Evolutionary conservation across 2,113 vertebrate genomes (phyloP).

Genomic region (Takifugu bimaculatus): DNA sequence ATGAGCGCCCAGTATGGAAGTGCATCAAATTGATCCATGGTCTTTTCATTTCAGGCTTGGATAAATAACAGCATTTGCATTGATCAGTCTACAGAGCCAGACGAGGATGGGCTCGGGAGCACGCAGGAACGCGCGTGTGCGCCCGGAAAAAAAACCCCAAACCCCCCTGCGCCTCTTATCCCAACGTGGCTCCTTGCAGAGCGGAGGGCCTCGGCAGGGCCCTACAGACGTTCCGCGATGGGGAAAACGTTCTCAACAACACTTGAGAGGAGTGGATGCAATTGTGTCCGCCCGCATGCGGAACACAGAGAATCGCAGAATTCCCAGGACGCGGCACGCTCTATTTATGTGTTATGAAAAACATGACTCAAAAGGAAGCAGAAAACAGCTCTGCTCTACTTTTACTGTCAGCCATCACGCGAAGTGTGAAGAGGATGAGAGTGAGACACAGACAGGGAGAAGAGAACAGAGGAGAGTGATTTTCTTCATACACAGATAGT

Average conservation of each 20-base stretch:
- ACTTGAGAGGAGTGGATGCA: conserved; percentile 68
- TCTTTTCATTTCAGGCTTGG: conserved; percentile 80
- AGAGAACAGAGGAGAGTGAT: conserved; percentile 53
- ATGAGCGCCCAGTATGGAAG: conserved; percentile 69
- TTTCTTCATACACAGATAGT: conserved; percentile 69
- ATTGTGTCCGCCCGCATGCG: conserved; percentile 62
- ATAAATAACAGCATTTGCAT: conserved; percentile 81
- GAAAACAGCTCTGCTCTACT: conserved; percentile 69
- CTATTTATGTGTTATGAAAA: conserved; percentile 75
- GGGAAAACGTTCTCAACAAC: conserved; percentile 72
- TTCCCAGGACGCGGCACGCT: conserved; percentile 68
- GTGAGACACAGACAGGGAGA: conserved; percentile 44
- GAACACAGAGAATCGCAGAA: conserved; percentile 65
- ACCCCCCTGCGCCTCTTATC: conserved; percentile 41
- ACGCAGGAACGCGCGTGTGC: background rate
- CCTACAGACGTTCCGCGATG: conserved; percentile 60
- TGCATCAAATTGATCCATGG: conserved; percentile 76
- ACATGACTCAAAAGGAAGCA: conserved; percentile 70
- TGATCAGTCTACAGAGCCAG: conserved; percentile 73
- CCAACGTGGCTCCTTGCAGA: conserved; percentile 56
- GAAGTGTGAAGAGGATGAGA: conserved; percentile 66
- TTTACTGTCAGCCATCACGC: conserved; percentile 69
- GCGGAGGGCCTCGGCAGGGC: conserved; percentile 61
- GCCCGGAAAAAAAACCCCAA: conserved; percentile 42
- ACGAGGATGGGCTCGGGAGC: conserved; percentile 52